A percentile compares a stretch with the other conserved stretches of the same genome.
phyloP scores from a whole-genome alignment of 2,888 invertebrate genomes.

The Ceratothoa steindachneri region DNA sequence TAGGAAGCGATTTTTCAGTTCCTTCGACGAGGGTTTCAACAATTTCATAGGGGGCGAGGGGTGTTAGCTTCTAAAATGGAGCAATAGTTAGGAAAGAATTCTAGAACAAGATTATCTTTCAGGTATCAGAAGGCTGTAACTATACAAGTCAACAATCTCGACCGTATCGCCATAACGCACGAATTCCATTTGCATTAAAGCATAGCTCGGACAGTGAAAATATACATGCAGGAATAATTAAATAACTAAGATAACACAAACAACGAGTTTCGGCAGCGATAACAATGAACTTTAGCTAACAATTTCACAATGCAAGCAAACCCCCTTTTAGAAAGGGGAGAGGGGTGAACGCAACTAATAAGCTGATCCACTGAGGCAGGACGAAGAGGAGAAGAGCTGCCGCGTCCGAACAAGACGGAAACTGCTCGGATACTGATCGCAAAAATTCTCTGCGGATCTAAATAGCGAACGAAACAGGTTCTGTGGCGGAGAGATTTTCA shows the following conservation, averaged over 20 bases:
- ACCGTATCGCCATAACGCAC: too few species aligned
- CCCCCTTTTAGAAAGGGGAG: not conserved
- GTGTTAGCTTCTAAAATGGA: too few species aligned
- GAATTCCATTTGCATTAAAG: not conserved
- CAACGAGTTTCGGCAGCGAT: too few species aligned
- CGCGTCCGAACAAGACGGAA: not conserved
- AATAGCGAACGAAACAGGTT: not conserved
- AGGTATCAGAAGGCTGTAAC: too few species aligned
- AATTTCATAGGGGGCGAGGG: too few species aligned
- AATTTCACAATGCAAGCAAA: not conserved
- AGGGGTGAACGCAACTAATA: not conserved
- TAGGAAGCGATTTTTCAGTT: too few species aligned
- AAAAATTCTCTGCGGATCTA: not conserved
- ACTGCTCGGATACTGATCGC: conserved; percentile 2
- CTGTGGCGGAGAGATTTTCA: not conserved
- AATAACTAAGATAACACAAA: not conserved
- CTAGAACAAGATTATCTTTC: too few species aligned
- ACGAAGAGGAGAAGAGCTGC: not conserved
- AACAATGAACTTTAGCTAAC: not conserved
- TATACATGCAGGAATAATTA: not conserved
- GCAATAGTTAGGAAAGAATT: too few species aligned
- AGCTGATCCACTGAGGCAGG: not conserved
- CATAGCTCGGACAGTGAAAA: not conserved
- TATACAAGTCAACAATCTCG: too few species aligned
- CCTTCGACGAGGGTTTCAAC: too few species aligned